phyloP scores from a whole-genome alignment of 1,140 invertebrate species.

The Drosophila eugracilis region DNA sequence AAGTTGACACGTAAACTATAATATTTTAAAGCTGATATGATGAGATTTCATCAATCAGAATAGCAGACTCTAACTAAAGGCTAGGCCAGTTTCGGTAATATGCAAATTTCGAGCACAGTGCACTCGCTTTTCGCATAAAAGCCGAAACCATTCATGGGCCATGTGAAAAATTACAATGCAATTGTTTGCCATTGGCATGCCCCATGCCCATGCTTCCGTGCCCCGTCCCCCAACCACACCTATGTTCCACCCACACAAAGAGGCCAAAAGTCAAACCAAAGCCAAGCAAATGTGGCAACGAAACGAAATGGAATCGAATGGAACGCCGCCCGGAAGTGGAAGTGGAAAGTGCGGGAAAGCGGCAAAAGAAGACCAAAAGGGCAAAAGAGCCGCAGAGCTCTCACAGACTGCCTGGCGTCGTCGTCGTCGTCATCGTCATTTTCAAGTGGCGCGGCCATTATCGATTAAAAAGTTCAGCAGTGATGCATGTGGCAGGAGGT shows the following conservation, averaged over 20 bases:
- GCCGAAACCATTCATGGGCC: slow-evolving; percentile 11
- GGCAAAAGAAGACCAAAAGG: no score
- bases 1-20: not conserved
- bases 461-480: slow-evolving; percentile 57
- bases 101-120: not conserved
- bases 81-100: not conserved
- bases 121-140: not conserved
- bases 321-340: slow-evolving; percentile 6
- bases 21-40: no score
- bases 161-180: slow-evolving; percentile 73
- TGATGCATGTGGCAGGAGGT: not conserved
- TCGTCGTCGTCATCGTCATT: slow-evolving; percentile 15
- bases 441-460: slow-evolving; percentile 55
- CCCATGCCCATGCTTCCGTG: not conserved
- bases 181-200: slow-evolving; percentile 62
- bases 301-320: slow-evolving; percentile 7
- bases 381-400: not conserved
- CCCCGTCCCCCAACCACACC: not conserved
- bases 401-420: slow-evolving; percentile 49
- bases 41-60: no score
- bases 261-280: slow-evolving; percentile 41
- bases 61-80: no score
- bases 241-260: slow-evolving; percentile 11
- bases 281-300: slow-evolving; percentile 16
- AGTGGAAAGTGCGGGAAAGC: no score